phyloP scores from a whole-genome alignment of 2,113 vertebrate genomes.

The Brachyhypopomus gauderio region DNA sequence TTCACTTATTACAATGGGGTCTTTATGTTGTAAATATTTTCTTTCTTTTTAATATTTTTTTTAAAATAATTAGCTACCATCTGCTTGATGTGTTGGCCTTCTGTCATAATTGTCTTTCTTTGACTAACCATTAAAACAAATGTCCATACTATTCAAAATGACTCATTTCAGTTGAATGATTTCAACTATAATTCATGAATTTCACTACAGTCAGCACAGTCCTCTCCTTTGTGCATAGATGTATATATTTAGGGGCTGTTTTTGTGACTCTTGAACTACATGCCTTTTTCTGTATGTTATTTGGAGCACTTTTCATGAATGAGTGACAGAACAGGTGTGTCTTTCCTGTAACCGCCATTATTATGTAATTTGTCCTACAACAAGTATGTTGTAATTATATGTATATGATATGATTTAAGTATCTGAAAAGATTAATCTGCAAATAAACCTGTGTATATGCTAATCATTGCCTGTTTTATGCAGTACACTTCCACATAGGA shows the following conservation, averaged over 20 bases:
- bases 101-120: neutral
- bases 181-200: neutral
- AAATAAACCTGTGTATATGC: conserved; percentile 21
- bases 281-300: neutral
- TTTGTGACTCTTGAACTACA: neutral
- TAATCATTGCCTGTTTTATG: neutral
- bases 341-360: neutral
- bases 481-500: neutral
- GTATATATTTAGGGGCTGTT: neutral
- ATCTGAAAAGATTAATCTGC: conserved; percentile 4
- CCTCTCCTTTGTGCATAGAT: neutral
- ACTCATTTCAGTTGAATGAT: neutral
- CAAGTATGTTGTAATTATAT: conserved; percentile 10
- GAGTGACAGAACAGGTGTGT: neutral
- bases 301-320: neutral
- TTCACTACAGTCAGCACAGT: neutral
- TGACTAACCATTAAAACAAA: conserved; percentile 13
- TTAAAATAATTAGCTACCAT: neutral
- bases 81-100: neutral
- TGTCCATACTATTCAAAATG: neutral
- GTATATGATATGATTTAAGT: conserved; percentile 3
- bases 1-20: too few relatives aligned
- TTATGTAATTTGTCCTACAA: conserved; percentile 5
- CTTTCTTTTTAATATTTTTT: neutral
- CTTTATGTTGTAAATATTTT: neutral